A percentile compares a stretch with the other conserved stretches of the same genome.
These are phyloP conservation scores for Falco biarmicus DNA, from an alignment of 2,797 vertebrate genomes.

Conservation along the genomic window DNA sequence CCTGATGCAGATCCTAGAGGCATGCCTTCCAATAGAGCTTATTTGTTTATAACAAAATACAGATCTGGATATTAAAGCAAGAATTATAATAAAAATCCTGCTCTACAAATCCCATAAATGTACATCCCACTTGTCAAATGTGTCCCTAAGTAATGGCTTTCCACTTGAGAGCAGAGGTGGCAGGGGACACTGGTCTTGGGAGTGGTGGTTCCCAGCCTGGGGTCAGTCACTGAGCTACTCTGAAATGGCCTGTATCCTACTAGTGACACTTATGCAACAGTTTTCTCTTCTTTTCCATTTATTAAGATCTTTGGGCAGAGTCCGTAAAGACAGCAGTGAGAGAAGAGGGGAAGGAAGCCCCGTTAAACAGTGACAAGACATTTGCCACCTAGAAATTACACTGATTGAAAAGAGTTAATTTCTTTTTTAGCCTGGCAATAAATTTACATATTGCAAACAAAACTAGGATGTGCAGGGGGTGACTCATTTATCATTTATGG, in stretches of 20 bases:
- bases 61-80: not conserved
- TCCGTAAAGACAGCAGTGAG: not conserved
- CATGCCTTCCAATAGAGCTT: not conserved
- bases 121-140: not conserved
- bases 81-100: not conserved
- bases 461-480: not conserved
- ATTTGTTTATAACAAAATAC: not conserved
- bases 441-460: not conserved
- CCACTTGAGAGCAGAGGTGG: not conserved
- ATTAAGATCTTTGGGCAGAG: not conserved
- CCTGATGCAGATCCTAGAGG: rapidly evolving
- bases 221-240: not conserved
- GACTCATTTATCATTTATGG: not conserved
- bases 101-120: not conserved
- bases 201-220: not conserved
- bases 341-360: not conserved
- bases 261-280: not conserved
- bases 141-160: not conserved
- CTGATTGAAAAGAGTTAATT: not conserved
- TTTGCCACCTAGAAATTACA: not conserved
- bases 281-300: not conserved
- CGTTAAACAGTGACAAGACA: not conserved
- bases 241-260: not conserved
- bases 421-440: not conserved
- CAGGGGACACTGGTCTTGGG: not conserved